Evolutionary conservation across 1,140 invertebrate species (phyloP), one percentile per base, ranked within the genome.

Genomic region (Saccostrea echinata): DNA sequence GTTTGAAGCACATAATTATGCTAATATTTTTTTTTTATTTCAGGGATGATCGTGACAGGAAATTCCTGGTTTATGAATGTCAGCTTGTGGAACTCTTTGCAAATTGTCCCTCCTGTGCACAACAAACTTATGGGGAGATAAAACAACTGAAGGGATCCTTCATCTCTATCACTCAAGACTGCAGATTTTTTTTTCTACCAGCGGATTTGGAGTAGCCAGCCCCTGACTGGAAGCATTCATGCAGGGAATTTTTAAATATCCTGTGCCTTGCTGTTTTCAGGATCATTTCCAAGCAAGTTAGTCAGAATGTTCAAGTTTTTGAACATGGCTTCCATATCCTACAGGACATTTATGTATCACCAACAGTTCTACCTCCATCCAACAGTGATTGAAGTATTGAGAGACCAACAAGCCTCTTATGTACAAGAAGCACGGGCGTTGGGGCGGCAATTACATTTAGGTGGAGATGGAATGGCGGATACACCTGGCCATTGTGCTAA

Each of bases 381-480:
- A 9, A 9, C 21, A 6, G 21, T 71, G 6, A 6, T 6, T 71
- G 4, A 6, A 9, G 64, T 71, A 8, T 71, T 6, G 64, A 52
- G 83, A n/a, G 76, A 68, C 8, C 86, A 89, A 33, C 76, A 89
- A 76, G 64, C 33, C 30, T 9, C 4, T 6, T 71, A 71, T 18
- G 4, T 71, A 9, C 21, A n/a, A 71, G 21, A 8, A 30, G 21
- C 21, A 8, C 6, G 21, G 27, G 64, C 6, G 21, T 88, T 6
- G 27, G 64, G 21, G 6, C 27, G 30, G n/a, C n/a, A 51, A 21
- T 33, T 90, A 9, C 3, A 68, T 0, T 12, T 90, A 13, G 90
- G 88, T 18, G 86, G 88, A 21, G 90, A 91, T 91, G 90, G 84
- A 0, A 53, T 88, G 18, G 84, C 83, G 53, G 90, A 91, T 76